phyloP scores from a whole-genome alignment of 2,888 invertebrate genomes.

The Ennomos fuscantarius region DNA sequence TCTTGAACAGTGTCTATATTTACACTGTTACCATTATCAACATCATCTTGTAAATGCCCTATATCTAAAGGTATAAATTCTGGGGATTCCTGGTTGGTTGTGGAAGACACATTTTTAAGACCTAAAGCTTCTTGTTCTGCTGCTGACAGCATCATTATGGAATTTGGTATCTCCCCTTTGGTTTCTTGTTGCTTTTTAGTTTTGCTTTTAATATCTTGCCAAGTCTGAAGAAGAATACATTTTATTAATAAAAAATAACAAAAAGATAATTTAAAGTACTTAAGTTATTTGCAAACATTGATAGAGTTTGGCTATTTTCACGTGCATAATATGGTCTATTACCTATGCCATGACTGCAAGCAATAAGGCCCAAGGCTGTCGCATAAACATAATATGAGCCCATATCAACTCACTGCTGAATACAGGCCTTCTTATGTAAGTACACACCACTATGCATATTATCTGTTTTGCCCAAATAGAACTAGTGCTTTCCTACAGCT shows the following conservation, averaged over 20 bases:
- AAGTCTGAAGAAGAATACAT: slow-evolving; percentile 60
- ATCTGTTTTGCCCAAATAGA: background rate
- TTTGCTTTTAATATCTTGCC: slow-evolving; percentile 75
- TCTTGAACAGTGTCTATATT: too few relatives aligned
- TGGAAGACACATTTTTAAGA: slow-evolving; percentile 56
- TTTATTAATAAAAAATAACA: too few relatives aligned
- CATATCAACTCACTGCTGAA: too few relatives aligned
- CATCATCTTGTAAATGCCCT: slow-evolving; percentile 50
- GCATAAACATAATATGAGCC: too few relatives aligned
- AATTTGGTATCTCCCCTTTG: slow-evolving; percentile 55
- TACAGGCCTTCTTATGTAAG: background rate
- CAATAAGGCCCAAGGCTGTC: too few relatives aligned
- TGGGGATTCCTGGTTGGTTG: slow-evolving; percentile 53
- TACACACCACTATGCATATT: background rate
- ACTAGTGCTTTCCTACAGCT: too few relatives aligned
- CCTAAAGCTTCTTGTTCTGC: slow-evolving; percentile 68
- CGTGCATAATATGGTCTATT: too few relatives aligned
- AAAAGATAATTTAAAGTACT: too few relatives aligned
- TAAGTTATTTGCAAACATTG: too few relatives aligned
- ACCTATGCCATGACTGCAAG: too few relatives aligned
- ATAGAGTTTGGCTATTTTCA: too few relatives aligned
- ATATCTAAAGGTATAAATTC: slow-evolving; percentile 59
- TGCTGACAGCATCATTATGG: slow-evolving; percentile 54
- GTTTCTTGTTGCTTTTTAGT: slow-evolving; percentile 62
- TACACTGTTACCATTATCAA: slow-evolving; percentile 41